phyloP scores from a whole-genome alignment of 2,888 invertebrate species.

The Luperina nickerlii region DNA sequence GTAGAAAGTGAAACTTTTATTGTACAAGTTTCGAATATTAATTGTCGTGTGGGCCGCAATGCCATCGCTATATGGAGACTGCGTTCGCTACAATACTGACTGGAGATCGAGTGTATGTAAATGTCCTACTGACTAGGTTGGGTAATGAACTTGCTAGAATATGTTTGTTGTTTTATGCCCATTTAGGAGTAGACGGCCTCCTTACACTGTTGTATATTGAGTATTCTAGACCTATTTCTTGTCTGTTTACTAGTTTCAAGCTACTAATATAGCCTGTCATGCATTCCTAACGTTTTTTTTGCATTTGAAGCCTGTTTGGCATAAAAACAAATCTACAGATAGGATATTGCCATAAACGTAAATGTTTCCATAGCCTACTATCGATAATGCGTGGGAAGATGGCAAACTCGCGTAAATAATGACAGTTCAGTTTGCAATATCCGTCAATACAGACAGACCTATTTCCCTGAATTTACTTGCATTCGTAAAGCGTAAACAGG shows the following conservation, averaged over 20 bases:
- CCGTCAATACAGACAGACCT: neutral
- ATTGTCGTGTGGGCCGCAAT: conserved; percentile 74
- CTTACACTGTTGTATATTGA: conserved; percentile 12
- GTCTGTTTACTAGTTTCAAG: neutral
- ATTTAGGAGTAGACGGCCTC: conserved; percentile 2
- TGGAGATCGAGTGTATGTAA: conserved; percentile 36
- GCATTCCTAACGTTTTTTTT: neutral
- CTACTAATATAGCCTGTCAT: neutral
- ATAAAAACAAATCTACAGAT: neutral
- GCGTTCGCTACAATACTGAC: conserved; percentile 19
- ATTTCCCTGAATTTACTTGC: conserved; percentile 20
- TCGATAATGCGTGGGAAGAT: conserved; percentile 42
- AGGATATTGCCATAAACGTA: neutral
- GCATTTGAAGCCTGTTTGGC: neutral
- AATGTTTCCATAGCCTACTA: neutral
- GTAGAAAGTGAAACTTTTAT: conserved; percentile 84
- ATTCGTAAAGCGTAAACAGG: neutral
- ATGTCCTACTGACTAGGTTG: conserved; percentile 10
- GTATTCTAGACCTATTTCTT: conserved; percentile 27
- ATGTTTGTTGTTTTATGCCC: conserved; percentile 6
- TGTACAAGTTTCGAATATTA: conserved; percentile 79
- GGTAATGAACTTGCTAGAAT: conserved; percentile 14
- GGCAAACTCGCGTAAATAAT: conserved; percentile 18
- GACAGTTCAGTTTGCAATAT: conserved; percentile 36
- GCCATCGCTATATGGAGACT: conserved; percentile 35